These are phyloP conservation scores for Danio albolineatus DNA, from an alignment of 2,797 vertebrate genomes.

Conservation along the genomic window DNA sequence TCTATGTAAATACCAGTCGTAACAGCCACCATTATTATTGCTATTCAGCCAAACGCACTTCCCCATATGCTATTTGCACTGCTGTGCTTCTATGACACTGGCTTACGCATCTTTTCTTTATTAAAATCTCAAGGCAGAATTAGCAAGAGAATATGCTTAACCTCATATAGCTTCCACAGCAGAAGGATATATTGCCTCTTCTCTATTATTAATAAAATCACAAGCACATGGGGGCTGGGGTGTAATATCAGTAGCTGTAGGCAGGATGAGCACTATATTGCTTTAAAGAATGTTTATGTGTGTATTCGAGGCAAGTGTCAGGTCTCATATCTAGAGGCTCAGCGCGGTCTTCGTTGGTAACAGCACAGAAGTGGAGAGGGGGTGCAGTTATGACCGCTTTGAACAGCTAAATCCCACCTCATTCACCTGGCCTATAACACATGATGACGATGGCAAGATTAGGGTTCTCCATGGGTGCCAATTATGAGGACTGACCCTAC, in stretches of 20 bases:
- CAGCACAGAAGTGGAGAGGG: slow-evolving; percentile 35
- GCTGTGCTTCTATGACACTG: slow-evolving; percentile 54
- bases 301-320: slow-evolving; percentile 52
- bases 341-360: slow-evolving; percentile 37
- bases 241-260: slow-evolving; percentile 63
- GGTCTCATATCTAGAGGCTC: slow-evolving; percentile 51
- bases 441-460: slow-evolving; percentile 39
- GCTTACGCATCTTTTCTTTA: slow-evolving; percentile 73
- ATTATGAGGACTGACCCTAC: neutral
- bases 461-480: slow-evolving; percentile 26
- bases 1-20: slow-evolving; percentile 57
- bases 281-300: slow-evolving; percentile 43
- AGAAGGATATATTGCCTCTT: slow-evolving; percentile 77
- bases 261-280: slow-evolving; percentile 59
- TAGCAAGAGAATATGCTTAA: slow-evolving; percentile 81
- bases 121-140: slow-evolving; percentile 80
- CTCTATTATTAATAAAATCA: slow-evolving; percentile 80
- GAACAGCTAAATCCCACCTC: slow-evolving; percentile 43
- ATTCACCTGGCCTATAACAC: slow-evolving; percentile 30
- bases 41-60: slow-evolving; percentile 61
- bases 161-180: slow-evolving; percentile 75
- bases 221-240: slow-evolving; percentile 61
- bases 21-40: slow-evolving; percentile 60
- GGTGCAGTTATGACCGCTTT: slow-evolving; percentile 46
- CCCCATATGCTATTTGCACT: slow-evolving; percentile 63